These are phyloP conservation scores for Dendroctonus valens DNA, from an alignment of 1,140 invertebrate genomes.

Conservation along the genomic window DNA sequence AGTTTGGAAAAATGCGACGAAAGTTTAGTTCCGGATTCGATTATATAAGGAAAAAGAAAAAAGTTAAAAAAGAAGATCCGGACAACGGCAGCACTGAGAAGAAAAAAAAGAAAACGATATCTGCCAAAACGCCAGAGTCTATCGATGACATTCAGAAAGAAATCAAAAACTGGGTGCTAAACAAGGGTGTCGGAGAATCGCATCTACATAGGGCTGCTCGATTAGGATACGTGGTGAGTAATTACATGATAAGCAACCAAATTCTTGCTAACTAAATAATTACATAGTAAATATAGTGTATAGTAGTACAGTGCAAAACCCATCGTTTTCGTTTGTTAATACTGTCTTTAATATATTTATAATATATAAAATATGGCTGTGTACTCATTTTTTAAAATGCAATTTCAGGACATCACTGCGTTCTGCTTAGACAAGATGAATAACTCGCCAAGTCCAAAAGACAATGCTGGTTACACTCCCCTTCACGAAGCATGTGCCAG, in stretches of 20 bases:
- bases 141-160: constrained; percentile 78
- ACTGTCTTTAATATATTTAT: no score
- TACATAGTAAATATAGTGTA: no score
- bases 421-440: constrained; percentile 86
- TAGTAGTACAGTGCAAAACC: no score
- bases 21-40: constrained; percentile 79
- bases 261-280: no score
- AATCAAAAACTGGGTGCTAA: constrained; percentile 87
- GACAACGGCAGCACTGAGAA: constrained; percentile 47
- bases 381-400: no score
- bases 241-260: no score
- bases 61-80: constrained; percentile 54
- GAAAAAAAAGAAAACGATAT: constrained; percentile 26
- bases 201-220: constrained; percentile 85
- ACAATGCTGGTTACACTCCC: constrained; percentile 93
- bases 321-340: no score
- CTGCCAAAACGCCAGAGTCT: constrained; percentile 62
- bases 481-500: constrained; percentile 87
- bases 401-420: constrained; percentile 77
- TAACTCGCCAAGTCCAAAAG: constrained; percentile 78
- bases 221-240: constrained; percentile 78
- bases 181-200: constrained; percentile 91
- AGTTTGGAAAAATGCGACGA: constrained; percentile 57
- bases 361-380: no score
- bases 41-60: constrained; percentile 86